phyloP scores from a whole-genome alignment of 2,888 invertebrate species.

The Smittia sp. region DNA sequence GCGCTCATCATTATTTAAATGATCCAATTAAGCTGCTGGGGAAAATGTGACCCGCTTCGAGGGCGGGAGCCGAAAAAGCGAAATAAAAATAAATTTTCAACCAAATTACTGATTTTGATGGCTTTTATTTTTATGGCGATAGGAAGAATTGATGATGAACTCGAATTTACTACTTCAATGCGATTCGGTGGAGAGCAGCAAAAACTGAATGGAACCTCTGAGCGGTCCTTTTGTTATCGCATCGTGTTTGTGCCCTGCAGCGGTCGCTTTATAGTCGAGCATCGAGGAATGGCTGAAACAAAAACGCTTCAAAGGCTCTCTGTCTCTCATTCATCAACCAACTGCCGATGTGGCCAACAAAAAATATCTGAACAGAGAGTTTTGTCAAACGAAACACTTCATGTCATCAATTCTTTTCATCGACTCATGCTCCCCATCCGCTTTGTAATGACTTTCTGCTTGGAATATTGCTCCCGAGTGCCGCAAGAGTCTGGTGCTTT shows the following conservation, averaged over 20 bases:
- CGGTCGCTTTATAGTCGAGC: not conserved
- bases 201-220: not conserved
- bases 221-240: not conserved
- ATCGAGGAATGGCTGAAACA: not conserved
- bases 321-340: conserved; percentile 4
- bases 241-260: not conserved
- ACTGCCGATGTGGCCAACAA: not conserved
- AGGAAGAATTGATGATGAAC: not conserved
- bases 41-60: not conserved
- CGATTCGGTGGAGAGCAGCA: not conserved
- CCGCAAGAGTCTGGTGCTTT: not conserved
- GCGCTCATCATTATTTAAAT: not conserved
- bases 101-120: conserved; percentile 3
- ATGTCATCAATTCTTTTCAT: conserved; percentile 1
- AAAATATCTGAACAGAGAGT: not conserved
- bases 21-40: not conserved
- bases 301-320: conserved; percentile 1
- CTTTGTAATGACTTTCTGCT: not conserved
- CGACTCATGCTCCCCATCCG: not conserved
- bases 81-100: not conserved
- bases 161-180: not conserved
- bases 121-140: not conserved
- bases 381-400: not conserved
- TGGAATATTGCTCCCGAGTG: not conserved
- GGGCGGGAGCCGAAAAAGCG: not conserved